Base-by-base conservation (phyloP, 2,113 vertebrate species). In the Zingel zingel region DNA sequence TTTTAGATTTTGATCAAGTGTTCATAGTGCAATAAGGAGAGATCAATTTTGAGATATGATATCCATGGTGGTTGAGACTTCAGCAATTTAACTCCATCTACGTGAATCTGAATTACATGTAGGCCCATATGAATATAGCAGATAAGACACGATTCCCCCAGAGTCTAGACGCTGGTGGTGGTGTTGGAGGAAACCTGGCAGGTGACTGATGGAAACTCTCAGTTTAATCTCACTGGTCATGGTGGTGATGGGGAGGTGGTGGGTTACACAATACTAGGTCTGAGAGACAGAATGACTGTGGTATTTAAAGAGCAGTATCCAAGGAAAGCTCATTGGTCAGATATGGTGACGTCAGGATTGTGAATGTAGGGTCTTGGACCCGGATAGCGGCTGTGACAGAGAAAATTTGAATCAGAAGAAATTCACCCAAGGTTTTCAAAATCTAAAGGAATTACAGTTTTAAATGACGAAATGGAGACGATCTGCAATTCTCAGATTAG, bases 131-230 rank as follows among this genome's bases (percentile, higher is more conserved):
- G 10, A 53, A 58, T 57, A 30, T 1, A 25, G 10, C 48, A 71
- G 53, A 78, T n/a, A 39, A 18, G 63, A 62, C 51, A 25, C 27
- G 45, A 75, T 59, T 16, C 39, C 74, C 70, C 74, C 75, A 23
- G 61, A 66, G 74, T 21, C 53, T 50, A 33, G 56, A 21, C 2
- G 43, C 14, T 12, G 5, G 8, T 36, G 9, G 23, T 45, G 54
- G 19, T 48, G 63, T 69, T 57, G 61, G 69, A 82, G 54, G 33
- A 27, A 54, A 73, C 50, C 15, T 14, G 50, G 72, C 82, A 67
- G 82, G 68, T 61, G 79, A 80, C 43, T 79, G 74, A 90, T 83
- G 77, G 80, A 43, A 74, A 77, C 48, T 56, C 75, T 16, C 21
- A 43, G 57, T 21, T 43, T n/a, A 53, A 69, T 71, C 30, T 83